phyloP scores from a whole-genome alignment of 2,113 vertebrate genomes.

The Entosphenus tridentatus region DNA sequence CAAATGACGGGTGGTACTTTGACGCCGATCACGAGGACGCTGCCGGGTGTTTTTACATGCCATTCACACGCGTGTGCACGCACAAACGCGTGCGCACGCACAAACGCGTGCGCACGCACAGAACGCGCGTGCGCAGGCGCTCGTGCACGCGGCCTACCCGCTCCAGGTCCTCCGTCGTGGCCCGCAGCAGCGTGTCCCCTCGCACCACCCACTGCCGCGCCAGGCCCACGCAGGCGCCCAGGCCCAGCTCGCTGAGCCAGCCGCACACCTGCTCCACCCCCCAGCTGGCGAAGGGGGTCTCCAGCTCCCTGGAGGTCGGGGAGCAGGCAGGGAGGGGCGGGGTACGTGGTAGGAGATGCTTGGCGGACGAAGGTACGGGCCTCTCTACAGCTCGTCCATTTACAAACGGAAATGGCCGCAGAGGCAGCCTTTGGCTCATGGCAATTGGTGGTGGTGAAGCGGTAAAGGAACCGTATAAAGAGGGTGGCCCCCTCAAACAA shows the following conservation, averaged over 20 bases:
- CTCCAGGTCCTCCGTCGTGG: background rate
- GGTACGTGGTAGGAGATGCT: too few relatives aligned
- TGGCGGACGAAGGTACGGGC: too few relatives aligned
- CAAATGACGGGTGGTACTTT: too few relatives aligned
- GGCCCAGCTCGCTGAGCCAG: background rate
- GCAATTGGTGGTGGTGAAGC: too few relatives aligned
- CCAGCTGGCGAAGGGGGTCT: background rate
- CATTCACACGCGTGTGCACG: background rate
- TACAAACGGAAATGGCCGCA: too few relatives aligned
- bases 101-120: background rate
- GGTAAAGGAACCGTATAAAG: too few relatives aligned
- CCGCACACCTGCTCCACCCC: background rate
- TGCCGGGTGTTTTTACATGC: background rate
- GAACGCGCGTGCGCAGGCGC: background rate
- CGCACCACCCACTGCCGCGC: slow-evolving; percentile 3
- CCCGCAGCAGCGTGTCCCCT: slow-evolving; percentile 4
- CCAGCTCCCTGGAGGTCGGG: too few relatives aligned
- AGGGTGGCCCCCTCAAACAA: too few relatives aligned
- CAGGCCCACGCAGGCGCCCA: background rate
- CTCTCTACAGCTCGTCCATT: too few relatives aligned
- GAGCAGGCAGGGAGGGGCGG: too few relatives aligned
- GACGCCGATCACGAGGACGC: background rate
- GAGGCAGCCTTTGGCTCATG: too few relatives aligned
- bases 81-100: background rate
- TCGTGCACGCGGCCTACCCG: background rate